phyloP scores from a whole-genome alignment of 2,888 invertebrate species.

The Chironomus riparius region DNA sequence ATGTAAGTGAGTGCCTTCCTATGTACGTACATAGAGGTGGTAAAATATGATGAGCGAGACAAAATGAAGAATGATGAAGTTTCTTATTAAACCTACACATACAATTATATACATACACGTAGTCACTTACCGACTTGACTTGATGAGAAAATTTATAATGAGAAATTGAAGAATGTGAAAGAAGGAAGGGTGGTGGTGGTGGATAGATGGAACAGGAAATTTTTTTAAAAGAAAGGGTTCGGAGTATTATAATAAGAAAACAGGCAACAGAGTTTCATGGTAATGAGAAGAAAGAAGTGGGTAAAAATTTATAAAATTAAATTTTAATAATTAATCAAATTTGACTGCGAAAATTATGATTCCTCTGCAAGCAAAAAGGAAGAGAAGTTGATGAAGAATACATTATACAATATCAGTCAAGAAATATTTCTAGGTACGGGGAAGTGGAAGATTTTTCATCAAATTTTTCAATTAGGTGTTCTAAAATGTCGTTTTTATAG shows the following conservation, averaged over 20 bases:
- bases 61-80: neutral
- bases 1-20: neutral
- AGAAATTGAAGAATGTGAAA: neutral
- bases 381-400: too few relatives aligned
- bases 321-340: constrained; percentile 28
- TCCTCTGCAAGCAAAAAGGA: neutral
- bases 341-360: constrained; percentile 27
- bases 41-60: neutral
- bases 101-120: neutral
- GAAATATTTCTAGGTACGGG: too few relatives aligned
- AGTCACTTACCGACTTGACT: neutral
- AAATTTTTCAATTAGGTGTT: too few relatives aligned
- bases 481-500: too few relatives aligned
- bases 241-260: neutral
- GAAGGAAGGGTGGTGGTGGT: neutral
- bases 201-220: neutral
- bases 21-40: too few relatives aligned
- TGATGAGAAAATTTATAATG: neutral
- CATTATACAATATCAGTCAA: too few relatives aligned
- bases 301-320: constrained; percentile 27
- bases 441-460: too few relatives aligned
- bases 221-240: neutral
- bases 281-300: neutral
- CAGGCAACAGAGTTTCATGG: neutral
- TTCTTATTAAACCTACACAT: neutral